Evolutionary conservation across 1,140 invertebrate genomes (phyloP), one percentile per base, ranked within the genome.

Genomic region (Lysiphlebus fabarum): DNA sequence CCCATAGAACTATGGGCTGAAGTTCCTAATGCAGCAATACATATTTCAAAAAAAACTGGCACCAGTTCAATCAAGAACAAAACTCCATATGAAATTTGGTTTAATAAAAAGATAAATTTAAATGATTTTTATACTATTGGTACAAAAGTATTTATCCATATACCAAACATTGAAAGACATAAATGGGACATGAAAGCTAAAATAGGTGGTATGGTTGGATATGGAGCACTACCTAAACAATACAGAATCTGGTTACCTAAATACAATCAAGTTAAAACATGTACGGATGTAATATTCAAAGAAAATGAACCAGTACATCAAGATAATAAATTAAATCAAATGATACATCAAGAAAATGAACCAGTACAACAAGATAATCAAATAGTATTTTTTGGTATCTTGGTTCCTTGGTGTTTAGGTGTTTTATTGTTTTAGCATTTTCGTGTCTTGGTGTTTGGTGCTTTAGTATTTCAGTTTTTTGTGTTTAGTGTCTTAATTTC

Each of bases 51-150:
- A 50, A 17, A 56, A 12, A 62, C 59, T 10, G 62, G 59, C 1
- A 44, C 47, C 7, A 59, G 59, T 10, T n/a, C 36, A 12, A 37
- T 51, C 45, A 12, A 34, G 9, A 48, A 48, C 5, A 59, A 53
- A 59, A 51, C 37, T 8, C 57, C 57, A 36, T 51, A 43, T 37
- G 48, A 44, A 41, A 5, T 53, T 1, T 59, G 70, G 67, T 58
- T 53, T 14, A 58, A 61, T 7, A 70, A 68, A 61, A 58, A 17
- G 26, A 59, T 63, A 14, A 48, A 10, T n/a, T 68, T 11, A 38
- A 45, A 43, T 7, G 51, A 76, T 53, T 42, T 73, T 9, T 65
- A 62, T 53, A 55, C 65, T n/a, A 72, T 76, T 65, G 71, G 71
- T 9, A 68, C 66, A 44, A 50, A 33, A 48, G 72, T 67, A 11